phyloP scores from a whole-genome alignment of 2,888 invertebrate genomes.

The Drosophila phalerata region DNA sequence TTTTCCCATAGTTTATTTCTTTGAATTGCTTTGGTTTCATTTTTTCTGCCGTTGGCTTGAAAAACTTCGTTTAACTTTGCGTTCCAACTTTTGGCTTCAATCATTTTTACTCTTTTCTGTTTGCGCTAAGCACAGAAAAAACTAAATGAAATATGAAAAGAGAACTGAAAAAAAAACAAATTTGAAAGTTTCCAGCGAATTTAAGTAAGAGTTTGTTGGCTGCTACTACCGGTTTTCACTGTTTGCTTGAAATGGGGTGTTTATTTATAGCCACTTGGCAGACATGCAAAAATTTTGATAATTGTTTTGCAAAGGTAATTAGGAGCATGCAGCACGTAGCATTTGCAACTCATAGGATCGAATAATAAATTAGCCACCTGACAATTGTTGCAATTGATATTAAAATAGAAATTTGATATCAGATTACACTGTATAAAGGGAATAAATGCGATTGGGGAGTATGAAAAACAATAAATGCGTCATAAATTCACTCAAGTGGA shows the following conservation, averaged over 20 bases:
- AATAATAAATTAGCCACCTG: slow-evolving; percentile 23
- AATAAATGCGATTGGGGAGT: slow-evolving; percentile 24
- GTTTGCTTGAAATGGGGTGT: slow-evolving; percentile 2
- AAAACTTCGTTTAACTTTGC: slow-evolving; percentile 63
- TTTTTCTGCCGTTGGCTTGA: slow-evolving; percentile 17
- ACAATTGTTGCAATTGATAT: slow-evolving; percentile 46
- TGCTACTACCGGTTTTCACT: slow-evolving; percentile 12
- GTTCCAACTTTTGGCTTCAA: slow-evolving; percentile 59
- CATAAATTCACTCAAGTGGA: slow-evolving; percentile 57
- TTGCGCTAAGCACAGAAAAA: slow-evolving; percentile 6
- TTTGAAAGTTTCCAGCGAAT: slow-evolving; percentile 32
- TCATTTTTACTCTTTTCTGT: slow-evolving; percentile 52
- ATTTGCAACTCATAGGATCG: slow-evolving; percentile 51
- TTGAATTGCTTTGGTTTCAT: slow-evolving; percentile 17
- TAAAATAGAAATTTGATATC: slow-evolving; percentile 40
- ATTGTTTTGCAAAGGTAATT: slow-evolving; percentile 60
- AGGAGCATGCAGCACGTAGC: slow-evolving; percentile 35
- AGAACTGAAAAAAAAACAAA: slow-evolving; percentile 4
- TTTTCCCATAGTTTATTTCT: slow-evolving; percentile 14
- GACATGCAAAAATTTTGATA: slow-evolving; percentile 35
- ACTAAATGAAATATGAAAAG: not conserved
- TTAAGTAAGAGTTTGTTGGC: slow-evolving; percentile 46
- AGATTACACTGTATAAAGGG: not conserved
- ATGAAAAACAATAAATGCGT: slow-evolving; percentile 45
- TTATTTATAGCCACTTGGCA: slow-evolving; percentile 66